phyloP scores from a whole-genome alignment of 2,888 invertebrate genomes.

The Thymelicus acteon region DNA sequence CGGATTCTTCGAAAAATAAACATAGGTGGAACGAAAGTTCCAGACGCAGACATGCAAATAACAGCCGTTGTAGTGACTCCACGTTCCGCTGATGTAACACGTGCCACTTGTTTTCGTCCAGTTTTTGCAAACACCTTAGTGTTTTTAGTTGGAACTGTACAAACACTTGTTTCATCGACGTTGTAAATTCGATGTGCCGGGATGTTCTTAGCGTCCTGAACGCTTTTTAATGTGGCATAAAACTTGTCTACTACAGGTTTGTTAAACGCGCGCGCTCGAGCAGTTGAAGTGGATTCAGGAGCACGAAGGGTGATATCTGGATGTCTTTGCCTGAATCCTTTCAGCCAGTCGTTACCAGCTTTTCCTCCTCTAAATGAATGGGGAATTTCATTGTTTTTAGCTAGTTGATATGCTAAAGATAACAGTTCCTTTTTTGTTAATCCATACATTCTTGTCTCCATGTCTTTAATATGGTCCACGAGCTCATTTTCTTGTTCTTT shows the following conservation, averaged over 20 bases:
- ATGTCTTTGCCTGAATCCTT: not conserved
- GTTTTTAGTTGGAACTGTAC: constrained; percentile 46
- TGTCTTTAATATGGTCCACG: too few species aligned
- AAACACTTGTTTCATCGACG: constrained; percentile 41
- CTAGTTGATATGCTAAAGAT: too few species aligned
- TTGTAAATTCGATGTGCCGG: constrained; percentile 42
- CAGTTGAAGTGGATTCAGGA: constrained; percentile 23
- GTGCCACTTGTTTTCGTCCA: constrained; percentile 46
- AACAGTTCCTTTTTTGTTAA: too few species aligned
- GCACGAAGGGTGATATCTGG: not conserved
- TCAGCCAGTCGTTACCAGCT: too few species aligned
- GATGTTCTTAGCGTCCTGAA: constrained; percentile 23
- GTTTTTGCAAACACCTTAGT: constrained; percentile 46
- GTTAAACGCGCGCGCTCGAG: constrained; percentile 41
- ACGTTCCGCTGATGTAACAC: not conserved
- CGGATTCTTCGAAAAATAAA: too few species aligned
- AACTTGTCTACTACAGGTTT: constrained; percentile 40
- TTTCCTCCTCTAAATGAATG: too few species aligned
- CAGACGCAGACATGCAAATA: too few species aligned
- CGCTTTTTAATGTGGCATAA: constrained; percentile 24
- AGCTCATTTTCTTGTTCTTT: too few species aligned
- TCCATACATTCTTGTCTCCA: too few species aligned
- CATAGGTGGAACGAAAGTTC: too few species aligned
- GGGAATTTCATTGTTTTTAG: too few species aligned
- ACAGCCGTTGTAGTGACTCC: not conserved